Base-by-base conservation (phyloP, 2,888 invertebrate species). In the Marronus borbonicus region DNA sequence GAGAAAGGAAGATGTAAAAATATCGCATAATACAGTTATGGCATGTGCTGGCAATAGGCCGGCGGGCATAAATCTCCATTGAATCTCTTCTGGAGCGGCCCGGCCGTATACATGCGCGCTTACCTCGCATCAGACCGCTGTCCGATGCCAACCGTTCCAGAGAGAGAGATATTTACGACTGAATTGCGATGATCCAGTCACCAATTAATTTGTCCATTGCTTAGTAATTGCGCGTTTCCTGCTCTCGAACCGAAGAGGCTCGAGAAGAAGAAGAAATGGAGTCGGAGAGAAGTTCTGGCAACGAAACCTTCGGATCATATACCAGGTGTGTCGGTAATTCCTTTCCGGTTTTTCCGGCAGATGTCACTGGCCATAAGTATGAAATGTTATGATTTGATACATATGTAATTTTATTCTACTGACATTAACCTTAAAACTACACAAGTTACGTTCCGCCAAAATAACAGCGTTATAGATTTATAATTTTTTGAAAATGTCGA, bases 161-260 rank as follows among this genome's bases (percentile, higher is more conserved):
- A 44, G 44, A 44, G 55, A 17, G 81, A 77, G 80, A 84, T 85
- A 86, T 86, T 86, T 86, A 86, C 85, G 82, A 82, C 80, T 82
- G 85, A 84, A 86, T 85, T 83, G 85, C 84, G 83, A 84, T 83
- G 84, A 84, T 84, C 84, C 85, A 84, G 85, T 85, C 85, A 85
- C 85, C 87, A 86, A 86, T 87, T 87, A 87, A 86, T 87, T 87
- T 86, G 86, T 86, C 86, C 83, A 81, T 82, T 83, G 83, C 80
- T 83, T 81, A 83, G 85, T 86, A 86, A 86, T 87, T 86, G 86
- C 85, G 81, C 83, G 84, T 84, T 87, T 87, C 86, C 86, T 86
- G 86, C 83, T 84, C 83, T 81, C 80, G 81, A 80, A 78, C 76
- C 70, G 36, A 55, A 60, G 78, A 14, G 12, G 12, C n/a, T 12